A percentile compares a stretch with the other conserved stretches of the same genome.
Conservation (phyloP, 2,113 vertebrate genomes). For the Oryzias melastigma region DNA sequence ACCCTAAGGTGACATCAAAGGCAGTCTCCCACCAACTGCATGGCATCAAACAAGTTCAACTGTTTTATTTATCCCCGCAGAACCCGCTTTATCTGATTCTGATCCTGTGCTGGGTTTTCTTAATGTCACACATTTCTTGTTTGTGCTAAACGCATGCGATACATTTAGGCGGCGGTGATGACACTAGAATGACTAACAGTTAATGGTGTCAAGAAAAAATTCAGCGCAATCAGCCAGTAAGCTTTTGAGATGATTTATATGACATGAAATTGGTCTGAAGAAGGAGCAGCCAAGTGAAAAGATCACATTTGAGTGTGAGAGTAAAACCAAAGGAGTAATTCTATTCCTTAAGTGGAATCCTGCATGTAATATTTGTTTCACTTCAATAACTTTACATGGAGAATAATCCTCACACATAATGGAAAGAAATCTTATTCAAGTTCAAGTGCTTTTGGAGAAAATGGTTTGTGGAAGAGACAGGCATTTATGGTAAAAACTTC, state of each 20-base stretch:
- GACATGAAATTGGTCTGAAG: neutral
- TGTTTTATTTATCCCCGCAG: conserved; percentile 28
- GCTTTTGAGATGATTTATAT: conserved; percentile 12
- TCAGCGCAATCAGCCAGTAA: conserved; percentile 7
- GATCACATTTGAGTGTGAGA: conserved; percentile 9
- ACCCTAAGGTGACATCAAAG: conserved; percentile 48
- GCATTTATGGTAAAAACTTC: neutral
- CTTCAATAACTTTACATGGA: neutral
- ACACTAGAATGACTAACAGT: neutral
- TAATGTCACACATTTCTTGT: conserved; percentile 14
- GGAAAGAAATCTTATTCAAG: neutral
- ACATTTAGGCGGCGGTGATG: neutral
- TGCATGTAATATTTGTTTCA: neutral
- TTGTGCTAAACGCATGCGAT: neutral
- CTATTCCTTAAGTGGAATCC: neutral
- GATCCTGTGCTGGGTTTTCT: conserved; percentile 5
- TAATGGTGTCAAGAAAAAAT: conserved; percentile 6
- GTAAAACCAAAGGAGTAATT: neutral
- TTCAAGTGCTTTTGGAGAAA: neutral
- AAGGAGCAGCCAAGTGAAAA: conserved; percentile 5
- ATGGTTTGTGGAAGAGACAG: too few relatives aligned
- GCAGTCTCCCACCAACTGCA: conserved; percentile 26
- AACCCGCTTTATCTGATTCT: conserved; percentile 15
- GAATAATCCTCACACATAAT: neutral
- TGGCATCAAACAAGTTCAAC: conserved; percentile 41